phyloP scores from a whole-genome alignment of 2,113 vertebrate species.

The Lipophrys pholis region DNA sequence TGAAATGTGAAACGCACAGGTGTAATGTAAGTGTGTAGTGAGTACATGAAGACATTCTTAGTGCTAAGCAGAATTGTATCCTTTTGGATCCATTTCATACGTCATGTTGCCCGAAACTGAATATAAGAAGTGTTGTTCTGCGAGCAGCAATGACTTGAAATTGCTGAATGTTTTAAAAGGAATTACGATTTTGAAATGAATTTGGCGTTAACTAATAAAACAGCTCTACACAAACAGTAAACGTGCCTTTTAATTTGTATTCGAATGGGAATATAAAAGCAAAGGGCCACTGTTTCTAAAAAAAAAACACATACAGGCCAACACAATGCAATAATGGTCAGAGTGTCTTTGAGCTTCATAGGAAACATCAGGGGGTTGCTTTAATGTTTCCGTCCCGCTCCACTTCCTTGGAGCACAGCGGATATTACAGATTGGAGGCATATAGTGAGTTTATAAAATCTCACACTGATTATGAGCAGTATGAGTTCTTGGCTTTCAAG shows the following conservation, averaged over 20 bases:
- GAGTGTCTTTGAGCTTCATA: constrained; percentile 35
- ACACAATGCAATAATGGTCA: constrained; percentile 52
- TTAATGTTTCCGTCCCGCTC: constrained; percentile 68
- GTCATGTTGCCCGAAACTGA: not conserved
- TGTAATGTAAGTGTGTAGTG: constrained; percentile 58
- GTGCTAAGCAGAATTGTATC: constrained; percentile 69
- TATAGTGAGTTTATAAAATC: constrained; percentile 73
- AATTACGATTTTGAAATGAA: constrained; percentile 16
- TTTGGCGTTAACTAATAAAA: constrained; percentile 17
- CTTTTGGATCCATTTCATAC: constrained; percentile 47
- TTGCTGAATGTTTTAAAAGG: constrained; percentile 10
- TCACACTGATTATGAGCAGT: constrained; percentile 70
- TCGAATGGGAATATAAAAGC: constrained; percentile 7
- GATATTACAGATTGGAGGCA: constrained; percentile 80
- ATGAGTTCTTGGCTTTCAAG: constrained; percentile 47
- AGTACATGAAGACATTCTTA: constrained; percentile 64
- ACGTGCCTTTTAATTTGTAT: constrained; percentile 33
- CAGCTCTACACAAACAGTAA: constrained; percentile 21
- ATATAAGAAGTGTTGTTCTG: constrained; percentile 13
- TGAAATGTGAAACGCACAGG: constrained; percentile 65
- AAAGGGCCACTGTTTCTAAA: constrained; percentile 7
- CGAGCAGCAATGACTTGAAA: constrained; percentile 15
- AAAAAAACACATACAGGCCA: constrained; percentile 4
- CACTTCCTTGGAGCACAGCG: constrained; percentile 54
- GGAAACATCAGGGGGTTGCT: constrained; percentile 67